Evolutionary conservation across 2,797 vertebrate genomes (phyloP), one percentile per base, ranked within the genome.

Genomic region (Anabas testudineus): DNA sequence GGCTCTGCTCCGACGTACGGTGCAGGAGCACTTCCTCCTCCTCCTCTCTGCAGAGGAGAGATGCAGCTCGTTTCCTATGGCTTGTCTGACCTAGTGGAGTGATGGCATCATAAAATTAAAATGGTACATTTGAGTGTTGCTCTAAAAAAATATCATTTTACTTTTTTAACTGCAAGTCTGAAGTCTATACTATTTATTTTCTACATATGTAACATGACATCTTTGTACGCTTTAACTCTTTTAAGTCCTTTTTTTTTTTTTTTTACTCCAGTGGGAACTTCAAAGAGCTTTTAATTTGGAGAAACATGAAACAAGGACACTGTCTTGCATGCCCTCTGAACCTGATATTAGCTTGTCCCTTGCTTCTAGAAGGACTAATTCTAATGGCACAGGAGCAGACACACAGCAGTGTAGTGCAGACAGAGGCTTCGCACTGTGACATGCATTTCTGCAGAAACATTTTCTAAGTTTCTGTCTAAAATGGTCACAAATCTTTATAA

Each of bases 211-310:
- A 5, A 55, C 36, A 34, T 76, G 0, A 46, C 32, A 24, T 30
- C 22, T 36, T 49, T 22, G 30, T 63, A 15, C 22, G 30, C 26
- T 57, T 45, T 47, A n/a, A 54, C 4, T 12, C 18, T 28, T 30
- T 55, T n/a, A n/a, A n/a, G n/a, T 30, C 61, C 36, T 47, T 41
- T 48, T 63, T 52, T 45, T 26, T 22, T 26, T 55, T 51, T 5
- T 13, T 22, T 49, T 36, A 45, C 46, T 7, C 28, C 7, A 36
- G 6, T n/a, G n/a, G n/a, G 18, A 14, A 75, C 58, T 60, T 63
- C 41, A 71, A 63, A 78, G 18, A 47, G 15, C 47, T 70, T 71
- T 69, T 51, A 66, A 69, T 66, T 54, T 61, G 26, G 52, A 53
- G 36, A 64, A 42, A 28, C 41, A 51, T 9, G 37, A 72, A 63